Evolutionary conservation across 2,797 vertebrate genomes (phyloP).

Genomic region (Botia almorhae): DNA sequence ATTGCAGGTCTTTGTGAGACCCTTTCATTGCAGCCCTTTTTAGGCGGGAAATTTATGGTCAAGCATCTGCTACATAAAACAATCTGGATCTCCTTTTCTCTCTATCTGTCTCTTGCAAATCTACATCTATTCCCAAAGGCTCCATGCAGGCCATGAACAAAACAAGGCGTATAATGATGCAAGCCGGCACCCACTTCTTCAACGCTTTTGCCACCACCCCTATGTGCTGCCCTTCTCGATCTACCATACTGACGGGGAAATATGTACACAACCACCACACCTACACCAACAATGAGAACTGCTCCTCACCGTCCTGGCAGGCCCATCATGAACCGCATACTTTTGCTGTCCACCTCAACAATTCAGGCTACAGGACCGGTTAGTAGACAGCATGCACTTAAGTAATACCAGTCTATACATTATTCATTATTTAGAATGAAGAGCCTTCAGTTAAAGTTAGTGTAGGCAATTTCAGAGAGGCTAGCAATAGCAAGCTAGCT

Average conservation of each 20-base stretch:
- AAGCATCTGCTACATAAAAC: slow-evolving; percentile 81
- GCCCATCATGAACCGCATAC: slow-evolving; percentile 91
- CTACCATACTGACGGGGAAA: slow-evolving; percentile 95
- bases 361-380: slow-evolving; percentile 96
- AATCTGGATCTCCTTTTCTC: slow-evolving; percentile 64
- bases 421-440: no score
- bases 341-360: slow-evolving; percentile 94
- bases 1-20: slow-evolving; percentile 76
- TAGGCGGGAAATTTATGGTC: slow-evolving; percentile 79
- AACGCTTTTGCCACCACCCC: slow-evolving; percentile 97
- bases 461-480: no score
- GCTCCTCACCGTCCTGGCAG: slow-evolving; percentile 97
- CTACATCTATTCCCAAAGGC: slow-evolving; percentile 64
- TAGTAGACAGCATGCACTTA: slow-evolving; percentile 2
- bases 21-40: slow-evolving; percentile 72
- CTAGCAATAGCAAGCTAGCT: no score
- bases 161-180: slow-evolving; percentile 80
- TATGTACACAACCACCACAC: slow-evolving; percentile 99
- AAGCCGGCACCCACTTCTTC: slow-evolving; percentile 92
- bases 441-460: no score
- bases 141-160: slow-evolving; percentile 85
- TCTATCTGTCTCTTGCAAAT: slow-evolving; percentile 44
- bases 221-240: slow-evolving; percentile 97
- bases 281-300: slow-evolving; percentile 98
- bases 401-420: neutral